Conservation (phyloP, 1,140 invertebrate genomes). For the Cardiocondyla obscurior region DNA sequence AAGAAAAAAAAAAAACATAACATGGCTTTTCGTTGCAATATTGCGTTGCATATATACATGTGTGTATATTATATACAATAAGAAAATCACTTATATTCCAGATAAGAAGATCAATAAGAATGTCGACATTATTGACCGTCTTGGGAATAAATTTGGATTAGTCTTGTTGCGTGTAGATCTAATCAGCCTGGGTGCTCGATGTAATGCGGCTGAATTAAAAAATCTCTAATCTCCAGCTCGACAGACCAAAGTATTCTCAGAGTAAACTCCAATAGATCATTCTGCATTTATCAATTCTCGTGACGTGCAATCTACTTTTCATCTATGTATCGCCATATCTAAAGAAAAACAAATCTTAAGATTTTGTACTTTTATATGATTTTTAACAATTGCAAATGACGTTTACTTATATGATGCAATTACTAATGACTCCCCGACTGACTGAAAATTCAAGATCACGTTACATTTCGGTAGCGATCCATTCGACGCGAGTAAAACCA, state of each 20-base stretch:
- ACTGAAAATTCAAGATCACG: not conserved
- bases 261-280: not conserved
- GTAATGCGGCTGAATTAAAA: no score
- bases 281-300: not conserved
- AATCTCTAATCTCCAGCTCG: constrained; percentile 56
- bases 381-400: not conserved
- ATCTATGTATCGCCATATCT: not conserved
- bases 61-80: no score
- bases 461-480: not conserved
- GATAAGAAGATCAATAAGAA: constrained; percentile 34
- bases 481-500: not conserved
- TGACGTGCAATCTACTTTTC: not conserved
- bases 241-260: constrained; percentile 25
- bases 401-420: constrained; percentile 1
- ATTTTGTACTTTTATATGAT: constrained; percentile 63
- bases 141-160: not conserved
- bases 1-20: no score
- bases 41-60: constrained; percentile 27
- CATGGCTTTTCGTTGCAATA: no score
- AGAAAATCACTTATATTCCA: constrained; percentile 68
- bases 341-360: constrained; percentile 5
- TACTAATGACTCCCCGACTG: not conserved
- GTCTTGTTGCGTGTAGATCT: not conserved
- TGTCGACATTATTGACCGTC: not conserved
- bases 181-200: not conserved